Percentiles rank a stretch among this genome's conserved stretches.
phyloP scores from a whole-genome alignment of 2,797 vertebrate genomes.

The Aplochiton taeniatus region DNA sequence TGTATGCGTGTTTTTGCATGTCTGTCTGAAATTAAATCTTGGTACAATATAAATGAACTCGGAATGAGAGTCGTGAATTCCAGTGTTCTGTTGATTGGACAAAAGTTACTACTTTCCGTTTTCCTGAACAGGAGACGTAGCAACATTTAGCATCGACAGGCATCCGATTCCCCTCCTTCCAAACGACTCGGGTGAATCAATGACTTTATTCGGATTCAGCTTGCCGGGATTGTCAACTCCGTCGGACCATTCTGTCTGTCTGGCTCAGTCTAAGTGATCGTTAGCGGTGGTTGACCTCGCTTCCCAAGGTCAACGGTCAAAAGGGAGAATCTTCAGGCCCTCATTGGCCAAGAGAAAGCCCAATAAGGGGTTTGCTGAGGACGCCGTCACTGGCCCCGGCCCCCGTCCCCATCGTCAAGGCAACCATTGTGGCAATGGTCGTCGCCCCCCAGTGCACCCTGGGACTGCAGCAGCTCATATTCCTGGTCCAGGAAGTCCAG shows the following conservation, averaged over 20 bases:
- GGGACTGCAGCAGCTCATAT: constrained; percentile 83
- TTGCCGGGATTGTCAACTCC: constrained; percentile 45
- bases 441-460: constrained; percentile 77
- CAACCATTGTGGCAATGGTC: constrained; percentile 84
- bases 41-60: constrained; percentile 46
- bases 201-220: constrained; percentile 44
- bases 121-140: constrained; percentile 59
- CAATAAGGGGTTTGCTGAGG: constrained; percentile 5
- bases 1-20: constrained; percentile 12
- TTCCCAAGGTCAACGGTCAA: constrained; percentile 51
- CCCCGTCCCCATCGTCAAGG: constrained; percentile 71
- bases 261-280: constrained; percentile 59
- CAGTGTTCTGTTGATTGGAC: constrained; percentile 55
- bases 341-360: constrained; percentile 52
- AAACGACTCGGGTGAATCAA: constrained; percentile 35
- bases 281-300: constrained; percentile 47
- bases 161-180: no score
- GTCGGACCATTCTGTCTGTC: constrained; percentile 42
- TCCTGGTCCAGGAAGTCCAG: constrained; percentile 96
- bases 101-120: constrained; percentile 51
- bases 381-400: constrained; percentile 65
- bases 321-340: constrained; percentile 50
- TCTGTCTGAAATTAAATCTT: constrained; percentile 64
- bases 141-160: constrained; percentile 56
- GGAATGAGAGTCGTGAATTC: constrained; percentile 49